Base-by-base conservation (phyloP, 2,797 vertebrate genomes). In the Perodicticus potto region DNA sequence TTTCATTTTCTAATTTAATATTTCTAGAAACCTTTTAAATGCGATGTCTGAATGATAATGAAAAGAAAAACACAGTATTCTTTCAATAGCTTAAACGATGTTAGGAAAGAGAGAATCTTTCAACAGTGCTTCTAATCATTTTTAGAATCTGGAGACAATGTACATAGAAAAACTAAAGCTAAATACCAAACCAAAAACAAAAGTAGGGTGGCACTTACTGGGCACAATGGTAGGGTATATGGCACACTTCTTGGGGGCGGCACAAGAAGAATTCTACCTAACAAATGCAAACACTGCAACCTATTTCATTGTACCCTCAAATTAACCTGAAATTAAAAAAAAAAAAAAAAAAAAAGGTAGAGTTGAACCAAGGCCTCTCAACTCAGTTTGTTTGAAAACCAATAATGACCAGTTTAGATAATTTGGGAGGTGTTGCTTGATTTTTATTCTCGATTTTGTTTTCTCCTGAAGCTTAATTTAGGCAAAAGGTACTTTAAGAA, bases 1-100 rank as follows among this genome's bases (percentile, higher is more conserved):
- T 85, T 93, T 93, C 61, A 90, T 90, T 55, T 53, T 89, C 32
- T 97, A 81, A 92, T 78, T 93, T 85, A 96, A 34, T 93, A 96
- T 93, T 95, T 92, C 73, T 81, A 85, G 53, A 90, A 95, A 34
- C 2, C 16, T 89, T 96, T 76, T 84, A 53, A 96, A 89, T 63
- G 29, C 37, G 7, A 82, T 77, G 32, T 69, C 45, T 94, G 80
- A 95, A 72, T 0, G 8, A 94, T 34, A 90, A 91, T 53, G 40
- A 92, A 94, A 96, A 90, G 43, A 92, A 69, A 88, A 55, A 63
- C 34, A 74, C n/a, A 23, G 9, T 13, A 34, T 27, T 87, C 96
- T 81, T 87, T 76, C 89, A 72, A 92, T 32, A 93, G 61, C 29
- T 80, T 82, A 88, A 90, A 59, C 61, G 69, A 93, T 86, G 11